phyloP scores from a whole-genome alignment of 2,113 vertebrate genomes.

The Macrotus californicus region DNA sequence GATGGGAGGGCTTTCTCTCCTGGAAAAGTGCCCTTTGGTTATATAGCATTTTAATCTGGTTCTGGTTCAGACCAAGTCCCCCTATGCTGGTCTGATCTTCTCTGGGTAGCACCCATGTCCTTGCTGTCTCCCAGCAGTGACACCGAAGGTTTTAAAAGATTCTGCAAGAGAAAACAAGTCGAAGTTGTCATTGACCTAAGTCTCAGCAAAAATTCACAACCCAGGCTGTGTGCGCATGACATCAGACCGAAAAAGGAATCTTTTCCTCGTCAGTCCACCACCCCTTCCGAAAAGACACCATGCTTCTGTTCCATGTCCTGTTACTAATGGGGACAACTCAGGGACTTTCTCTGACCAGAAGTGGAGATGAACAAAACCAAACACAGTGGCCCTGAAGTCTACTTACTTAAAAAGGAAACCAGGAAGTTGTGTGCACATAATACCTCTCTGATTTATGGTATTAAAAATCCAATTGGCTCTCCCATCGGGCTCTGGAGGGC shows the following conservation, averaged over 20 bases:
- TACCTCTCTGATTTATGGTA: background rate
- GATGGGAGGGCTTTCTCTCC: background rate
- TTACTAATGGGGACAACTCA: background rate
- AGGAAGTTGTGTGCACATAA: background rate
- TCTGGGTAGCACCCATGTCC: background rate
- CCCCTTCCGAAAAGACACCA: background rate
- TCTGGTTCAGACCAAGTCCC: background rate
- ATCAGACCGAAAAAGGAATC: background rate
- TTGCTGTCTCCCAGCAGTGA: background rate
- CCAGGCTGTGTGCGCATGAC: background rate
- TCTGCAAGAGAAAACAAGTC: background rate
- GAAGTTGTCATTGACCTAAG: background rate
- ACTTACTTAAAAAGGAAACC: constrained; percentile 30
- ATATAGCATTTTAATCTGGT: background rate
- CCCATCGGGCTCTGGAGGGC: background rate
- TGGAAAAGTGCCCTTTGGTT: background rate
- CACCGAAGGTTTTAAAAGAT: background rate
- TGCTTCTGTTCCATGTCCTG: background rate
- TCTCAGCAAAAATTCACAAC: background rate
- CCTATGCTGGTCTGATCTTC: background rate
- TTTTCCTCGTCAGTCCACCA: accelerated
- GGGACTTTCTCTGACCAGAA: background rate
- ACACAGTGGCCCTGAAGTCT: background rate
- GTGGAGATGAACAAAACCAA: background rate
- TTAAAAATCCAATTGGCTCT: constrained; percentile 26